phyloP scores from a whole-genome alignment of 2,888 invertebrate species.

The Acrobasis consociella region DNA sequence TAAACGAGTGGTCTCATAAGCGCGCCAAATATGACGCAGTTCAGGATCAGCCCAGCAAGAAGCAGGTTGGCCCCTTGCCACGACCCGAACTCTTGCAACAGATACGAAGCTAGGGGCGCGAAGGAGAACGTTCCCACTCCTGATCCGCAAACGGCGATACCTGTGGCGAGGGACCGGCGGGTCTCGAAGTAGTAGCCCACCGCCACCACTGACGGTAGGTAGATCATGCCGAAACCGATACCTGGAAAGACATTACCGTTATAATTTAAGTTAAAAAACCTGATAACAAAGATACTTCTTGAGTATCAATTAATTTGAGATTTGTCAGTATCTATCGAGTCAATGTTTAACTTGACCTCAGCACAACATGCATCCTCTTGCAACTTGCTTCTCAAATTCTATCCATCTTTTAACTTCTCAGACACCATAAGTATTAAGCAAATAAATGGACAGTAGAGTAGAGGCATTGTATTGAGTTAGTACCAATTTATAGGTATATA shows the following conservation, averaged over 20 bases:
- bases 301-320: background rate
- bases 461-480: no score
- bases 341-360: no score
- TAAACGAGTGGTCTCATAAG: slow-evolving; percentile 91
- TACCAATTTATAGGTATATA: no score
- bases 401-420: no score
- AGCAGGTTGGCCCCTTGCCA: slow-evolving; percentile 97
- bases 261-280: background rate
- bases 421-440: no score
- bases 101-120: slow-evolving; percentile 92
- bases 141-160: slow-evolving; percentile 97
- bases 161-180: slow-evolving; percentile 96
- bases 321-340: no score
- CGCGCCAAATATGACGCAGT: slow-evolving; percentile 94
- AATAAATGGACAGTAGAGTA: no score
- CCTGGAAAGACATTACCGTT: slow-evolving; percentile 80
- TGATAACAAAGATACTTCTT: background rate
- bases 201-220: slow-evolving; percentile 97
- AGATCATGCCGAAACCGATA: slow-evolving; percentile 96
- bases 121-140: slow-evolving; percentile 97
- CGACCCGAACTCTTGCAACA: slow-evolving; percentile 89
- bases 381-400: no score
- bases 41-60: slow-evolving; percentile 95
- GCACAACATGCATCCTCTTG: no score
- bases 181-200: slow-evolving; percentile 99